Conservation (phyloP, 2,797 vertebrate species). For the Sebastes variabilis region DNA sequence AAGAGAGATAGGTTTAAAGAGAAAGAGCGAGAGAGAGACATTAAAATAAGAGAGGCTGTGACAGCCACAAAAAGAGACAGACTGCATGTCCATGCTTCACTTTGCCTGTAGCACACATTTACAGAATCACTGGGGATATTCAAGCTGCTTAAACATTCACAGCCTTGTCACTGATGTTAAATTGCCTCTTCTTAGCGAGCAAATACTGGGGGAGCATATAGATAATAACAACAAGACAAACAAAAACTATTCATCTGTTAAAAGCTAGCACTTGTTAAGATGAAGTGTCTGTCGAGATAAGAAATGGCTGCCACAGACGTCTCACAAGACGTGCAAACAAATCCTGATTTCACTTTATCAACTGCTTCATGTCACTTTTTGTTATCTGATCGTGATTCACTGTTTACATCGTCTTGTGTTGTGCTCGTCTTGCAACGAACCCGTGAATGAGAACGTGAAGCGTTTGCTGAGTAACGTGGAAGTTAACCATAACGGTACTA, state of each 20-base stretch:
- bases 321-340: slow-evolving; percentile 10
- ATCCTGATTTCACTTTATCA: slow-evolving; percentile 31
- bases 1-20: neutral
- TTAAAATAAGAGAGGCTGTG: slow-evolving; percentile 1
- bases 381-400: neutral
- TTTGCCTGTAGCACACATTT: slow-evolving; percentile 31
- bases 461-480: neutral
- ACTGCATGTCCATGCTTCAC: slow-evolving; percentile 1
- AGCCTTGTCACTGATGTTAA: slow-evolving; percentile 53
- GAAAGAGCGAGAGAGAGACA: neutral
- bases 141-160: slow-evolving; percentile 46
- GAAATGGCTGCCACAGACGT: slow-evolving; percentile 8
- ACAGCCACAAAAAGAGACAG: slow-evolving; percentile 16
- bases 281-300: slow-evolving; percentile 38
- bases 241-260: slow-evolving; percentile 48
- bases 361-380: neutral
- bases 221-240: slow-evolving; percentile 50
- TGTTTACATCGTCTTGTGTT: neutral
- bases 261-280: slow-evolving; percentile 31
- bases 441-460: neutral
- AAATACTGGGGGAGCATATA: slow-evolving; percentile 25
- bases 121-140: slow-evolving; percentile 20
- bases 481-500: neutral
- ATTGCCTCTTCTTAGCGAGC: slow-evolving; percentile 32
- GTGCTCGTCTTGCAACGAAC: neutral